Evolutionary conservation across 2,113 vertebrate species (phyloP).

Genomic region (Alethe castanea): DNA sequence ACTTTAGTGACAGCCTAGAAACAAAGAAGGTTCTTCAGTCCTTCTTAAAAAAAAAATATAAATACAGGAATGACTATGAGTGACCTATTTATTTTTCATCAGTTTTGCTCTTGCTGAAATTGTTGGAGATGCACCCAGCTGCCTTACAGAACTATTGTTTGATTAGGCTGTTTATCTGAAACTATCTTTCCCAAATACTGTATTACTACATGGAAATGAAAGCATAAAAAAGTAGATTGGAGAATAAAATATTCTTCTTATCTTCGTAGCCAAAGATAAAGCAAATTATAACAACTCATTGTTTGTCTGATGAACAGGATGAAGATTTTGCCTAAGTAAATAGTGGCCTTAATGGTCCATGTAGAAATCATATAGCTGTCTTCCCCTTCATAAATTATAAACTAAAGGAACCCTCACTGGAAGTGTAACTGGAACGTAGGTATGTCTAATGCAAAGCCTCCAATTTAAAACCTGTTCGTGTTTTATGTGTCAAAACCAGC

Average conservation of each 20-base stretch:
- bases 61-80: not conserved
- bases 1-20: not conserved
- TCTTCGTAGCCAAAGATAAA: not conserved
- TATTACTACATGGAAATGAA: not conserved
- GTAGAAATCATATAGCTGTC: not conserved
- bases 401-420: not conserved
- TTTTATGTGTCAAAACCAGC: not conserved
- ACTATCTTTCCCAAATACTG: not conserved
- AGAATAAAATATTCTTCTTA: not conserved
- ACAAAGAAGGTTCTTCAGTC: not conserved
- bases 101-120: not conserved
- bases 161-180: not conserved
- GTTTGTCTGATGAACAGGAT: not conserved
- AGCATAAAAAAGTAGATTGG: not conserved
- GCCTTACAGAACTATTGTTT: not conserved
- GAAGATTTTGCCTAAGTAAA: not conserved
- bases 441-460: not conserved
- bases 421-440: not conserved
- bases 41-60: not conserved
- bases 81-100: slow-evolving; percentile 11
- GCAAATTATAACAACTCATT: not conserved
- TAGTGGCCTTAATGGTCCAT: not conserved
- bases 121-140: not conserved
- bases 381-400: not conserved
- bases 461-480: slow-evolving; percentile 17